Percentiles rank a stretch among this genome's conserved stretches.
phyloP scores from a whole-genome alignment of 2,113 vertebrate genomes.

The Trinectes maculatus region DNA sequence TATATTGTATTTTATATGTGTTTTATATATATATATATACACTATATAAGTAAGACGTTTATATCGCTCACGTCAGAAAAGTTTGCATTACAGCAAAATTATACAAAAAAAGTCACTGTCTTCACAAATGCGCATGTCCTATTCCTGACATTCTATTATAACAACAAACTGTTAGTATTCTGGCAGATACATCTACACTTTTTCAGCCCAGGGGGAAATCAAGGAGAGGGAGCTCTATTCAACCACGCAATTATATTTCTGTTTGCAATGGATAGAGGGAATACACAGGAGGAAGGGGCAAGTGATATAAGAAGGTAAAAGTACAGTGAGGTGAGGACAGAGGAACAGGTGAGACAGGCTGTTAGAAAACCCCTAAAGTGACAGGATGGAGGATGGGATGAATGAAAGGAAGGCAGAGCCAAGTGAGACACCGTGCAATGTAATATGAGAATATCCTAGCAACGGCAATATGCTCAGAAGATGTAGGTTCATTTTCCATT shows the following conservation, averaged over 20 bases:
- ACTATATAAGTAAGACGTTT: no score
- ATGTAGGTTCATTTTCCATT: conserved; percentile 46
- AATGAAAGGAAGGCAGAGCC: conserved; percentile 10
- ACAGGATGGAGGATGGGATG: neutral
- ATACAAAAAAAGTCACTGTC: neutral
- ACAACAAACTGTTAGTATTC: conserved; percentile 60
- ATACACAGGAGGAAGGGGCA: conserved; percentile 31
- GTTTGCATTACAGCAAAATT: neutral
- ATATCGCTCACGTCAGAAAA: no score
- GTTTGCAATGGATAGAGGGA: conserved; percentile 28
- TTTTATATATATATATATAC: no score
- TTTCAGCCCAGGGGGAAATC: conserved; percentile 57
- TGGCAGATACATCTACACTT: conserved; percentile 39
- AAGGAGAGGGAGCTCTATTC: conserved; percentile 40
- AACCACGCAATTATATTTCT: conserved; percentile 44
- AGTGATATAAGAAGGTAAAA: neutral
- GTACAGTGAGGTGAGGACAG: neutral
- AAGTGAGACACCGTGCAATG: conserved; percentile 1
- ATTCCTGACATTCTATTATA: conserved; percentile 42
- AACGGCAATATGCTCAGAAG: conserved; percentile 20
- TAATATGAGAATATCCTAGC: conserved; percentile 10
- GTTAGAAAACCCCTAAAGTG: neutral
- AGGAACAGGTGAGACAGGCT: conserved; percentile 13
- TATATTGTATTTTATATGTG: no score
- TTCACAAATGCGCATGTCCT: neutral